Conservation (phyloP, 2,888 invertebrate genomes). For the Drosophila subquinaria region DNA sequence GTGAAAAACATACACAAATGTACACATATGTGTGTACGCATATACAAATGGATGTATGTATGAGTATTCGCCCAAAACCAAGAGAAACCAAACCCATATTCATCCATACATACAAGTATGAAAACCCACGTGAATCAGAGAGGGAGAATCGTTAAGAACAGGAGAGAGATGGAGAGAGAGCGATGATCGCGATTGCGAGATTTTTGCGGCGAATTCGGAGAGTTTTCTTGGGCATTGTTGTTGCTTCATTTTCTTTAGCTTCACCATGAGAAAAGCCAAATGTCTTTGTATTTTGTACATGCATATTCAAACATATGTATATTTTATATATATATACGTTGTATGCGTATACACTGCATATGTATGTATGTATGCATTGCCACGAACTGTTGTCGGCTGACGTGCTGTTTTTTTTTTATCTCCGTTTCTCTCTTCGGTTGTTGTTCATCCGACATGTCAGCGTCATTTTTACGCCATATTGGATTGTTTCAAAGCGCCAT, state of each 20-base stretch:
- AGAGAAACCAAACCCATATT: conserved; percentile 2
- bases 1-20: conserved; percentile 46
- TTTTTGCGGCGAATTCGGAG: conserved; percentile 70
- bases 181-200: conserved; percentile 62
- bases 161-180: conserved; percentile 39
- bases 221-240: conserved; percentile 62
- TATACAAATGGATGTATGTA: conserved; percentile 13
- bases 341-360: conserved; percentile 11
- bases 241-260: conserved; percentile 66
- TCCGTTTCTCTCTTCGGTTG: conserved; percentile 44
- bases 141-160: conserved; percentile 64
- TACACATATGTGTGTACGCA: background rate
- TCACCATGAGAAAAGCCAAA: conserved; percentile 61
- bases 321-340: conserved; percentile 8
- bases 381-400: conserved; percentile 38
- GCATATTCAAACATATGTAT: background rate
- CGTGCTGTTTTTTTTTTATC: conserved; percentile 42
- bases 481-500: conserved; percentile 47
- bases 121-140: conserved; percentile 77
- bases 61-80: background rate
- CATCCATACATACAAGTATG: conserved; percentile 36
- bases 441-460: conserved; percentile 49
- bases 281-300: conserved; percentile 40
- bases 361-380: conserved; percentile 20
- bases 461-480: conserved; percentile 68